phyloP scores from a whole-genome alignment of 1,140 invertebrate species.

The Solen grandis region DNA sequence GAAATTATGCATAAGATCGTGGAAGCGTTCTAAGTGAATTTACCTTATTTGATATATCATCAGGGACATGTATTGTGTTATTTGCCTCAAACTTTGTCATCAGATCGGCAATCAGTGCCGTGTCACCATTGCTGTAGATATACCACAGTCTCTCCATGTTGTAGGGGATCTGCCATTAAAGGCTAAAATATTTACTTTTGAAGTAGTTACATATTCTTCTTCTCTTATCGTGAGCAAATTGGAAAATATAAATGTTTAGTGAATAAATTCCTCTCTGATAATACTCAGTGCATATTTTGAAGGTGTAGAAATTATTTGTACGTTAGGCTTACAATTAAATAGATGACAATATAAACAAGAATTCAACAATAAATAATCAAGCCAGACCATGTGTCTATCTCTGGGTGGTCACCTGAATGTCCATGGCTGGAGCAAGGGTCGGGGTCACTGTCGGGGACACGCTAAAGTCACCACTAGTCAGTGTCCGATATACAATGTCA shows the following conservation, averaged over 20 bases:
- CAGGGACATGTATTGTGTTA: conserved; percentile 67
- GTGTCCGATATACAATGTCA: conserved; percentile 76
- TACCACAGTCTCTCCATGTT: conserved; percentile 81
- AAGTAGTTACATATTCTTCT: too few relatives aligned
- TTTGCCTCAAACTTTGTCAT: conserved; percentile 74
- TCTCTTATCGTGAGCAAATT: too few relatives aligned
- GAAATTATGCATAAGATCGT: too few relatives aligned
- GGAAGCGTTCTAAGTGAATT: too few relatives aligned
- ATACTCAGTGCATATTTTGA: neutral
- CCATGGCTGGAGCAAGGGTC: conserved; percentile 82
- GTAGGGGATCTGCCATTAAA: conserved; percentile 78
- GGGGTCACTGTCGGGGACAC: conserved; percentile 62
- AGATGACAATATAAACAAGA: too few relatives aligned
- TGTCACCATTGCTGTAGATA: conserved; percentile 70
- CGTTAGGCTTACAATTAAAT: too few relatives aligned
- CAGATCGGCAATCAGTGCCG: conserved; percentile 60
- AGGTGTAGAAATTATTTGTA: neutral
- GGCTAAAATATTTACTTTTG: too few relatives aligned
- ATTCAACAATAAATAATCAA: too few relatives aligned
- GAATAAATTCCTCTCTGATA: too few relatives aligned
- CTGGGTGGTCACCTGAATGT: conserved; percentile 81
- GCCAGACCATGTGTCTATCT: too few relatives aligned
- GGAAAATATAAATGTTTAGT: too few relatives aligned
- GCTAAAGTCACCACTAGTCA: conserved; percentile 74
- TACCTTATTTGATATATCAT: conserved; percentile 65